A percentile compares a stretch with the other conserved stretches of the same genome.
These are phyloP conservation scores for Mythimna albipuncta DNA, from an alignment of 2,888 invertebrate species.

Conservation along the genomic window DNA sequence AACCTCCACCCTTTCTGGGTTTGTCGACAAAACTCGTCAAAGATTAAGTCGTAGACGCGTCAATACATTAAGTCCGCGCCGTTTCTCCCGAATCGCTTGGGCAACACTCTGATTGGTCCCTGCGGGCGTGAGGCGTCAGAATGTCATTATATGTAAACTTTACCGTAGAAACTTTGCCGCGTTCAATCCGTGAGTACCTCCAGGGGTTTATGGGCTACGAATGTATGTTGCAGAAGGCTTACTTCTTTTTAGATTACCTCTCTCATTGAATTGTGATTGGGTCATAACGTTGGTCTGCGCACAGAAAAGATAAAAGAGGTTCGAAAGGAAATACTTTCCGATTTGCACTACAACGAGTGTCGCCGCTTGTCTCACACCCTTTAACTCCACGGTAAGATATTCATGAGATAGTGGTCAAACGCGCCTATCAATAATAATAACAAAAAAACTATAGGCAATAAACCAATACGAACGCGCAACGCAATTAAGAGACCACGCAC, in stretches of 20 bases:
- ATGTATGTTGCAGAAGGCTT: conserved; percentile 38
- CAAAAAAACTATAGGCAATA: no score
- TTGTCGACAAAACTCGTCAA: conserved; percentile 44
- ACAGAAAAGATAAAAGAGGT: no score
- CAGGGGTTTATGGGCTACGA: not conserved
- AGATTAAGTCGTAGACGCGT: conserved; percentile 53
- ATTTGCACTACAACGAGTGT: no score
- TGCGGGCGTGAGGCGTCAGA: conserved; percentile 46
- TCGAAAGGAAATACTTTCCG: no score
- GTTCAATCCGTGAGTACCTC: conserved; percentile 32
- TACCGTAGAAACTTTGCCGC: conserved; percentile 51
- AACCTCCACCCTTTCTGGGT: conserved; percentile 2
- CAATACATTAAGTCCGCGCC: conserved; percentile 56
- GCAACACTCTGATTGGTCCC: conserved; percentile 56
- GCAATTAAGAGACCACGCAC: no score
- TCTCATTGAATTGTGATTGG: no score
- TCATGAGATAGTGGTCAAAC: no score
- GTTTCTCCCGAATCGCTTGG: conserved; percentile 50
- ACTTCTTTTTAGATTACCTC: not conserved
- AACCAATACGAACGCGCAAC: no score
- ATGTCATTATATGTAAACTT: conserved; percentile 62
- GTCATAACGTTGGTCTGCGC: no score
- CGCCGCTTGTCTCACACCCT: no score
- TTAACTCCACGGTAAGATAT: no score
- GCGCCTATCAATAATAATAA: no score